Evolutionary conservation across 2,113 vertebrate genomes (phyloP), one percentile per base, ranked within the genome.

Genomic region (Diadophis punctatus): DNA sequence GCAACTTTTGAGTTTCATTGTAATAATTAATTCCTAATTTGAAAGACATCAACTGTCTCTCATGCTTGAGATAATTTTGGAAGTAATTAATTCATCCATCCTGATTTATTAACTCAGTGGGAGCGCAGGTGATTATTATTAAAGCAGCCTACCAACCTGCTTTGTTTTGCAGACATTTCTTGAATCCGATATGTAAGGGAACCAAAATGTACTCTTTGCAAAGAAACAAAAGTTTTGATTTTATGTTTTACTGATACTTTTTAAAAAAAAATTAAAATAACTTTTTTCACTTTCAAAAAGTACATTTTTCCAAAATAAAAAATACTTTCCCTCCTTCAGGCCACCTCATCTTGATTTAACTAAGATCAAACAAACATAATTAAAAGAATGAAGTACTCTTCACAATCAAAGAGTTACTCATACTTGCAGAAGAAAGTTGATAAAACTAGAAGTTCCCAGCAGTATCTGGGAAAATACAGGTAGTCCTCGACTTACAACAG

Each of bases 21-120:
- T 86, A 90, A 86, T 90, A 92, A 92, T 92, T 92, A 92, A 92
- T 92, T 86, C 68, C 88, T 90, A 86, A 90, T 90, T 90, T 89
- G 87, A 92, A 92, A 86, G 68, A 51, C 88, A 90, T 90, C 87
- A 92, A 92, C 74, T 92, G 53, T 58, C 74, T 92, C 68, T 86
- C 92, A 92, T 90, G 88, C 92, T 60, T 90, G 68, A 92, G 88
- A 90, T 92, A 92, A 92, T 92, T 92, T 92, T 58, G 74, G 68
- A 92, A 52, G 68, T 90, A 92, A 92, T 90, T 92, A 90, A 90
- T 92, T 92, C 92, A 90, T 92, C 74, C 39, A 90, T 92, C 74
- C 39, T 88, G 53, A 60, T 92, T 89, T 89, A 92, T 92, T 92
- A 92, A 92, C 88, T 60, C 68, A 86, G 92, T 92, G 52, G 92